Percentiles rank a stretch among this genome's conserved stretches.
Evolutionary conservation across 2,888 invertebrate genomes (phyloP).

Genomic region (Pollenia labialis): DNA sequence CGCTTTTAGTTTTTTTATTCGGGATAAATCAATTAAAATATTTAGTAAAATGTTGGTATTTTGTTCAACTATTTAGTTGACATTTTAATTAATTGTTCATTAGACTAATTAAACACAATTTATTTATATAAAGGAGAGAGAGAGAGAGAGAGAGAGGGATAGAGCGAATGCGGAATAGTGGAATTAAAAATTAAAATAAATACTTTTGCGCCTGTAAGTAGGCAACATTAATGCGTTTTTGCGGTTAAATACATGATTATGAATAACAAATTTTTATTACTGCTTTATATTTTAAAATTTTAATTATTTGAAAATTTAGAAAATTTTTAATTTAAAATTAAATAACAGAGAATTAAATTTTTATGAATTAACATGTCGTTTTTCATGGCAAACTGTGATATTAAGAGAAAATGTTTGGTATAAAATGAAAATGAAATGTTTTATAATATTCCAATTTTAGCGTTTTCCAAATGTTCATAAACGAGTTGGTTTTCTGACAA

Average conservation of each 20-base stretch:
- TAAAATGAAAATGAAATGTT: no score
- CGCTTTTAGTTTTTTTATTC: not conserved
- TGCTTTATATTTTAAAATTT: constrained; percentile 30
- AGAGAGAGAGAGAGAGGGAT: not conserved
- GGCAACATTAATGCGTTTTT: constrained; percentile 13
- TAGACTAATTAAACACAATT: constrained; percentile 55
- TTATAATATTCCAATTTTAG: no score
- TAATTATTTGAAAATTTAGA: constrained; percentile 35
- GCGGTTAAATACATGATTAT: constrained; percentile 18
- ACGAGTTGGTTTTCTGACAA: no score
- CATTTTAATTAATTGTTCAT: constrained; percentile 66
- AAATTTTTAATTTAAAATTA: not conserved
- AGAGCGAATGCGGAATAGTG: no score
- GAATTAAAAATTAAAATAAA: not conserved
- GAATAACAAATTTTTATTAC: not conserved
- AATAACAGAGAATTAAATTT: no score
- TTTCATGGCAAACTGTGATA: no score
- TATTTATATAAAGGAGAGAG: not conserved
- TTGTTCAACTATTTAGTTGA: constrained; percentile 42
- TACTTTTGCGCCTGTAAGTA: not conserved
- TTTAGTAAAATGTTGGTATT: constrained; percentile 18
- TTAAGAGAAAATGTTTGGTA: no score
- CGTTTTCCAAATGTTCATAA: no score
- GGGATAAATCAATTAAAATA: constrained; percentile 56
- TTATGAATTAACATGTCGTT: no score